These are phyloP conservation scores for Rhabdomys pumilio DNA, from an alignment of 2,797 vertebrate genomes.

Conservation along the genomic window DNA sequence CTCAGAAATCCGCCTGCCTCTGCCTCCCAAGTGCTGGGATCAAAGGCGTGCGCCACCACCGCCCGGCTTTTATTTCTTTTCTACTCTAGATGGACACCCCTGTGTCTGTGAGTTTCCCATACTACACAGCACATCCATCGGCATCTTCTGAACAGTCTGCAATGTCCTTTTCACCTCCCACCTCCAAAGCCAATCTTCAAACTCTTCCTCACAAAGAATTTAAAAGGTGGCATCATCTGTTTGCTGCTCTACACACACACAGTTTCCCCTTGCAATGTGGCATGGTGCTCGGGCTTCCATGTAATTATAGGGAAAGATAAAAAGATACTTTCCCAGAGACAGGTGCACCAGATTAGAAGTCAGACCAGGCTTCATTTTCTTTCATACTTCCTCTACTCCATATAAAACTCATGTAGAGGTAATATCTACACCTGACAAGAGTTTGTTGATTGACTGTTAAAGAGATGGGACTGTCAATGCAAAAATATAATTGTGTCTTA, in stretches of 20 bases:
- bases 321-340: not conserved
- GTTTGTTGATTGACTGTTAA: constrained; percentile 34
- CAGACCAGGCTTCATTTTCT: not conserved
- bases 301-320: constrained; percentile 36
- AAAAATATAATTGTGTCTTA: constrained; percentile 19
- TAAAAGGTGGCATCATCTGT: constrained; percentile 29
- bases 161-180: not conserved
- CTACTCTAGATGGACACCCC: not conserved
- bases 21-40: too few species aligned
- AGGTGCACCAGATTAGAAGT: not conserved
- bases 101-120: not conserved
- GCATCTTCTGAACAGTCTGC: constrained; percentile 1
- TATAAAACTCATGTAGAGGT: not conserved
- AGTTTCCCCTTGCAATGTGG: constrained; percentile 14
- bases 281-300: not conserved
- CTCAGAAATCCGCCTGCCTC: too few species aligned
- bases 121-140: not conserved
- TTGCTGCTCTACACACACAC: not conserved
- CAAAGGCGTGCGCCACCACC: too few species aligned
- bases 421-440: not conserved
- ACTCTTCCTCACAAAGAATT: not conserved
- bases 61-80: not conserved
- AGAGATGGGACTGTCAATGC: not conserved
- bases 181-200: constrained; percentile 42
- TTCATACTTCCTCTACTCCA: constrained; percentile 18